Conservation (phyloP, 2,797 vertebrate species). For the Darevskia nairensis region DNA sequence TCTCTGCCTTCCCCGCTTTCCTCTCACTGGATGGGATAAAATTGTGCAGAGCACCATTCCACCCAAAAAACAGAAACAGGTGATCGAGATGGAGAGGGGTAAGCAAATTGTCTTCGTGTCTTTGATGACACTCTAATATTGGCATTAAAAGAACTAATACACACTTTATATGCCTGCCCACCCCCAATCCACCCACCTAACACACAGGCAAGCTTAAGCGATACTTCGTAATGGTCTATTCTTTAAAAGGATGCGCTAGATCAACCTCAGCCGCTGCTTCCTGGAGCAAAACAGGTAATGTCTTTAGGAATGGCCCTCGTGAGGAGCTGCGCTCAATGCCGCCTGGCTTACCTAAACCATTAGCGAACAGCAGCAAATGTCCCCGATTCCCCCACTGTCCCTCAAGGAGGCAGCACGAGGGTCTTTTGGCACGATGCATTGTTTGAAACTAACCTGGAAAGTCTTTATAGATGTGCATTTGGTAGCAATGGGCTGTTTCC, state of each 20-base stretch:
- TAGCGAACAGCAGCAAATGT: constrained; percentile 49
- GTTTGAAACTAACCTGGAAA: constrained; percentile 52
- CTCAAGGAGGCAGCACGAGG: constrained; percentile 10
- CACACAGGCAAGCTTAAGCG: not conserved
- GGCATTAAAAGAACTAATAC: not conserved
- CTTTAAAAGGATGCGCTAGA: constrained; percentile 34
- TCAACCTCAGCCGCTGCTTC: constrained; percentile 57
- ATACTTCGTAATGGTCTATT: not conserved
- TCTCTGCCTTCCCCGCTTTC: constrained; percentile 38
- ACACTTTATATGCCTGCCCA: constrained; percentile 4
- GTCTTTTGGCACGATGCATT: not conserved
- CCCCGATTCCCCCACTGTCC: constrained; percentile 7
- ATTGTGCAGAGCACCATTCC: constrained; percentile 30
- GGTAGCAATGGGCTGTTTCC: not conserved
- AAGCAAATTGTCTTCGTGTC: constrained; percentile 2
- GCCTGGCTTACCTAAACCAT: constrained; percentile 49
- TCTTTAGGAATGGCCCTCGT: constrained; percentile 44
- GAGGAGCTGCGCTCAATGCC: constrained; percentile 42
- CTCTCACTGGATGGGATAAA: not conserved
- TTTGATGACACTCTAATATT: constrained; percentile 22
- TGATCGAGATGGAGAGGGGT: constrained; percentile 1
- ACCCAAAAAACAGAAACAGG: not conserved
- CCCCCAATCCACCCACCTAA: not conserved
- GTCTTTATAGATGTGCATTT: not conserved
- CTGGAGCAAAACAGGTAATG: constrained; percentile 60